Conservation (phyloP, 2,888 invertebrate genomes). For the Spialia ferax region DNA sequence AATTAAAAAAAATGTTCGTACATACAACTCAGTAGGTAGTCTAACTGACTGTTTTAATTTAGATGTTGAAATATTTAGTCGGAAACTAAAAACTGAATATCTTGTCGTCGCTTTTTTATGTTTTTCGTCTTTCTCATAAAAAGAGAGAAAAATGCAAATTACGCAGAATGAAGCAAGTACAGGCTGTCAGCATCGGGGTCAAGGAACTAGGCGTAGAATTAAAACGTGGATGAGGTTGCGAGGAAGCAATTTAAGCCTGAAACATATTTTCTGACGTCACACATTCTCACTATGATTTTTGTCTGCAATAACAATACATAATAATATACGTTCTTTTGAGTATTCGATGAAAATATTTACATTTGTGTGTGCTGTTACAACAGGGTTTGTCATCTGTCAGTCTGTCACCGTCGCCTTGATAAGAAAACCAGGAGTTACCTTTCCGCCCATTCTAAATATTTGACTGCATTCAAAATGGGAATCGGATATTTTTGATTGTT, state of each 20-base stretch:
- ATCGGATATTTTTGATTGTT: not conserved
- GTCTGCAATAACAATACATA: no score
- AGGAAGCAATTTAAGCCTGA: slow-evolving; percentile 21
- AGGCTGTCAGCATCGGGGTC: slow-evolving; percentile 31
- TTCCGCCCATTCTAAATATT: not conserved
- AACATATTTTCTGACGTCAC: not conserved
- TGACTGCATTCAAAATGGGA: not conserved
- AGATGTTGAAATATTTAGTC: no score
- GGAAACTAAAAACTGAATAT: not conserved
- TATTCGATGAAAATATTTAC: no score
- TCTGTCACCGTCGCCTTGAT: not conserved
- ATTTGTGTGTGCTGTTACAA: no score
- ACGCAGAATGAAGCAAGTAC: slow-evolving; percentile 26
- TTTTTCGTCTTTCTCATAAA: slow-evolving; percentile 1
- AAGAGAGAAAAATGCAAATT: slow-evolving; percentile 25
- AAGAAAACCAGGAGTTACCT: not conserved
- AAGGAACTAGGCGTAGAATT: slow-evolving; percentile 35
- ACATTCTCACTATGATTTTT: no score
- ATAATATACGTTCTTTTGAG: no score
- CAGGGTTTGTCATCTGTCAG: no score
- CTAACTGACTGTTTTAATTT: no score
- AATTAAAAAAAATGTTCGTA: no score
- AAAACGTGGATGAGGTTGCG: slow-evolving; percentile 32
- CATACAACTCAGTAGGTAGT: no score
- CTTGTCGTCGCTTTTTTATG: not conserved